These are phyloP conservation scores for Equus przewalskii DNA, from an alignment of 2,113 vertebrate species.

Conservation along the genomic window DNA sequence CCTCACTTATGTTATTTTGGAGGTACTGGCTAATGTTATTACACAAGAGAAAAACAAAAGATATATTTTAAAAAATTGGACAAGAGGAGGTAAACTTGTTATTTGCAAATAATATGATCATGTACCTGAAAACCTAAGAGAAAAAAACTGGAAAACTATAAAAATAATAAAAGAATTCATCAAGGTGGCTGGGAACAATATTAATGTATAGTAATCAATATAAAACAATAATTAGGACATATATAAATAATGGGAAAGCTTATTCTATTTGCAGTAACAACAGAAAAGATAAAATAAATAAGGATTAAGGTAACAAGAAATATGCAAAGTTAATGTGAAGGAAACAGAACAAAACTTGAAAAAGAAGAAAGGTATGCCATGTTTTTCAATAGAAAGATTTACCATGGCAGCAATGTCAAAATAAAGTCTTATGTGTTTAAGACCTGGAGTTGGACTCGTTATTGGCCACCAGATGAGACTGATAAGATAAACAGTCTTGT, in stretches of 20 bases:
- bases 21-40: neutral
- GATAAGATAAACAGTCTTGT: neutral
- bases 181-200: neutral
- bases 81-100: neutral
- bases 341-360: slow-evolving; percentile 19
- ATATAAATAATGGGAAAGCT: neutral
- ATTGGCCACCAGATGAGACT: neutral
- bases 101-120: neutral
- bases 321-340: neutral
- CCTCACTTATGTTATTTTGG: neutral
- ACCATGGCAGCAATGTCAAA: neutral
- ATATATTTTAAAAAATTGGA: neutral
- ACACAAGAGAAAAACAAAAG: neutral
- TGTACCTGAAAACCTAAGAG: neutral
- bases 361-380: neutral
- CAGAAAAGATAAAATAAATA: slow-evolving; percentile 1
- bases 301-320: slow-evolving; percentile 17
- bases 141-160: slow-evolving; percentile 21
- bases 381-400: neutral
- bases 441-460: neutral
- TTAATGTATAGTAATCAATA: neutral
- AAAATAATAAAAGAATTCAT: slow-evolving; percentile 5
- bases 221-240: neutral
- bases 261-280: neutral
- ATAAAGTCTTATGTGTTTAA: neutral